Conservation (phyloP, 92 coral and sea anemone species). For the Micromussa lordhowensis region DNA sequence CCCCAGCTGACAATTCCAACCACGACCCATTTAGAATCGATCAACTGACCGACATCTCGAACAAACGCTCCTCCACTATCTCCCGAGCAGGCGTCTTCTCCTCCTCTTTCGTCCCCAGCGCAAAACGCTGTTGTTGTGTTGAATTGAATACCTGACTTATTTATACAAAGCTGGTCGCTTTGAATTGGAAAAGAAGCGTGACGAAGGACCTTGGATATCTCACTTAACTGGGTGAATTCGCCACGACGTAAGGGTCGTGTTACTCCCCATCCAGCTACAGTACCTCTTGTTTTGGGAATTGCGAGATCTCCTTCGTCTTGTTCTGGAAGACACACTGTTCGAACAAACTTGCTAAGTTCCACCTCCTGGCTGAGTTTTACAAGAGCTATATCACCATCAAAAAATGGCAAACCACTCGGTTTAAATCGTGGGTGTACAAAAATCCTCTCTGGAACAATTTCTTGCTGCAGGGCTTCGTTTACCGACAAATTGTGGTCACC, state of each 20-base stretch:
- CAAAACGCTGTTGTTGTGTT: slow-evolving; percentile 34
- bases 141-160: too few species aligned
- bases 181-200: slow-evolving; percentile 16
- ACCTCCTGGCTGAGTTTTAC: slow-evolving; percentile 52
- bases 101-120: slow-evolving; percentile 49
- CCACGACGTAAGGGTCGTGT: slow-evolving; percentile 28
- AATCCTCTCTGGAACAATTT: slow-evolving; percentile 24
- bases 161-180: neutral
- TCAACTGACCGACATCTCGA: slow-evolving; percentile 5
- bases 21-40: slow-evolving; percentile 32
- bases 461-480: slow-evolving; percentile 39
- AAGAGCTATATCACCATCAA: slow-evolving; percentile 70
- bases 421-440: slow-evolving; percentile 46
- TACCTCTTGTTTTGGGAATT: slow-evolving; percentile 36
- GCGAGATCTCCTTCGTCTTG: slow-evolving; percentile 33
- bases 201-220: neutral
- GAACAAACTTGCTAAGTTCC: slow-evolving; percentile 58
- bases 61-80: slow-evolving; percentile 65
- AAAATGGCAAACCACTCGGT: neutral
- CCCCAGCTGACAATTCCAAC: slow-evolving; percentile 73
- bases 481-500: slow-evolving; percentile 57
- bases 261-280: slow-evolving; percentile 78
- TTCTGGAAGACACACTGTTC: slow-evolving; percentile 73
- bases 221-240: neutral
- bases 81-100: slow-evolving; percentile 47